Base-by-base conservation (phyloP, 1,140 invertebrate species). In the Papilio aristodemus region DNA sequence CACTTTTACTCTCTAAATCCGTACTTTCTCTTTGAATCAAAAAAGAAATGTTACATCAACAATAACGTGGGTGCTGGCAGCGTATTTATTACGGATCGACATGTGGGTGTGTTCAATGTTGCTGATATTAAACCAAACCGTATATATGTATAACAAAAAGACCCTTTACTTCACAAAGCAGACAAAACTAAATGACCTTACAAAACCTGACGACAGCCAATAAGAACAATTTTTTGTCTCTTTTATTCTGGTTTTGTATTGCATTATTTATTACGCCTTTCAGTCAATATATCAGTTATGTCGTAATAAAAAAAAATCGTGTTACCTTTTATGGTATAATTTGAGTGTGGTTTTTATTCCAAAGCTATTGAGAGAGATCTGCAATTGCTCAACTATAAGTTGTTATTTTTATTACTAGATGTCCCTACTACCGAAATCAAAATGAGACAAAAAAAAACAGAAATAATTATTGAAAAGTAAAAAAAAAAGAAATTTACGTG, bases 1-100 rank as follows among this genome's bases (percentile, higher is more conserved):
- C 59, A 62, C 59, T 62, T 62, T 62, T 62, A 38, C 32, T 62
- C 59, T 37, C 59, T 14, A 36, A 32, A 58, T 32, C 6, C 27
- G 27, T 32, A 58, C 25, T 58, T 27, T 58, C 46, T 54, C 46
- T 54, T 54, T 19, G 46, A 25, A 4, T 54, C 19, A 50, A 50
- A 54, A 54, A 50, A 22, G 19, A 22, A 54, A 25, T 22, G 46
- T 54, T 10, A 4, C 22, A 0, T 54, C 19, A 10, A 54, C 11
- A 54, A 17, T 13, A 22, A 54, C 19, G 46, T 54, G 46, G 46
- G 46, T 54, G 19, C 46, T 3, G 46, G 19, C 46, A 54, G 4
- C 46, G 46, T 11, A 54, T 54, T 25, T 5, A 32, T 32, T 32
- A 1, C 22, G 19, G 4, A 22, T 54, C 10, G 38, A 25, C 46